Conservation (phyloP, 64 coral and sea anemone genomes). For the Montipora sp. region DNA sequence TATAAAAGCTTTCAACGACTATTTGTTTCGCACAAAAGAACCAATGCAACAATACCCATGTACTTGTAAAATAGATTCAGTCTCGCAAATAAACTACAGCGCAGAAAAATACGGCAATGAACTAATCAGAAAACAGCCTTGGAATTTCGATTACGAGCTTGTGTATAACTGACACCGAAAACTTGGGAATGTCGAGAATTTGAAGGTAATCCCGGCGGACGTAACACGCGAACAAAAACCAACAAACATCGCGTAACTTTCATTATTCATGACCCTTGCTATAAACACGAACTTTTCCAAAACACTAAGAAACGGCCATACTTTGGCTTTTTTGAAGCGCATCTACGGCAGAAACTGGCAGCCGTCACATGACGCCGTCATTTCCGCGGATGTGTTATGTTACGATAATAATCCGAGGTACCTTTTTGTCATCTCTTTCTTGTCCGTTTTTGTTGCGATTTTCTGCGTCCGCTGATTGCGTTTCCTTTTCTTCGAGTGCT, state of each 20-base stretch:
- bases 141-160: constrained; percentile 20
- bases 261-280: constrained; percentile 42
- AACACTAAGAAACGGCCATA: constrained; percentile 4
- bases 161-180: constrained; percentile 55
- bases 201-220: constrained; percentile 5
- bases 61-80: background rate
- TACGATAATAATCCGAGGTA: constrained; percentile 38
- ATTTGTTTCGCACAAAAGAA: constrained; percentile 53
- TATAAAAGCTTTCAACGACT: constrained; percentile 15
- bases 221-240: constrained; percentile 50
- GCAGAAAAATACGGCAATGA: background rate
- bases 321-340: constrained; percentile 34
- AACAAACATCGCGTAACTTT: constrained; percentile 26
- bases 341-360: background rate
- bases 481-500: constrained; percentile 32
- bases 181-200: constrained; percentile 52
- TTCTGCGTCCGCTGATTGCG: constrained; percentile 25
- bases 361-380: constrained; percentile 21
- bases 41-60: constrained; percentile 16
- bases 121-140: background rate
- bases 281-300: constrained; percentile 27
- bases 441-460: constrained; percentile 54
- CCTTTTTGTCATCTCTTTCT: constrained; percentile 58
- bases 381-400: constrained; percentile 11
- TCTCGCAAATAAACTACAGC: background rate